Evolutionary conservation across 2,113 vertebrate species (phyloP).

Genomic region (Podarcis raffonei): DNA sequence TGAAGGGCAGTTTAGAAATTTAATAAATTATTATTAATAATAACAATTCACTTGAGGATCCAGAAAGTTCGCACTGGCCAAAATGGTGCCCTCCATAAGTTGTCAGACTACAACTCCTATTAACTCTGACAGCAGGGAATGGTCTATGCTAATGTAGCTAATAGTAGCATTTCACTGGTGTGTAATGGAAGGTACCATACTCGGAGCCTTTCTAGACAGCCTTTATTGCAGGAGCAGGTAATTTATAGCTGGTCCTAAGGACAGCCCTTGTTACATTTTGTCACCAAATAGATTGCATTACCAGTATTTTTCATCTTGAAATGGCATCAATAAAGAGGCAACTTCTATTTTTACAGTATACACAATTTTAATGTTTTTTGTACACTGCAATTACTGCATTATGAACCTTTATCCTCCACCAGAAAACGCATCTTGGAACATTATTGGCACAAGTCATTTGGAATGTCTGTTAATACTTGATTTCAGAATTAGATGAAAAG

Average conservation of each 20-base stretch:
- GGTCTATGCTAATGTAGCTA: not conserved
- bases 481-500: constrained; percentile 63
- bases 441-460: constrained; percentile 57
- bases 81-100: not conserved
- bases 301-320: constrained; percentile 24
- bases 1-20: no score
- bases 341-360: constrained; percentile 74
- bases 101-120: no score
- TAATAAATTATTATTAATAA: no score
- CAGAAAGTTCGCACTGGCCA: not conserved
- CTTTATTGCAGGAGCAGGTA: not conserved
- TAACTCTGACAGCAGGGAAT: no score
- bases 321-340: constrained; percentile 70
- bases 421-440: constrained; percentile 69
- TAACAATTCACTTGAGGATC: no score
- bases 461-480: constrained; percentile 60
- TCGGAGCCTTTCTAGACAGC: not conserved
- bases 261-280: rapidly evolving
- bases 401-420: constrained; percentile 60
- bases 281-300: not conserved
- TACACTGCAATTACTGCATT: constrained; percentile 75
- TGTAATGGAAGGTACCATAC: not conserved
- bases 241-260: not conserved
- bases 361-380: constrained; percentile 80
- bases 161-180: not conserved